These are phyloP conservation scores for Odontesthes bonariensis DNA, from an alignment of 2,113 vertebrate species.

Conservation along the genomic window DNA sequence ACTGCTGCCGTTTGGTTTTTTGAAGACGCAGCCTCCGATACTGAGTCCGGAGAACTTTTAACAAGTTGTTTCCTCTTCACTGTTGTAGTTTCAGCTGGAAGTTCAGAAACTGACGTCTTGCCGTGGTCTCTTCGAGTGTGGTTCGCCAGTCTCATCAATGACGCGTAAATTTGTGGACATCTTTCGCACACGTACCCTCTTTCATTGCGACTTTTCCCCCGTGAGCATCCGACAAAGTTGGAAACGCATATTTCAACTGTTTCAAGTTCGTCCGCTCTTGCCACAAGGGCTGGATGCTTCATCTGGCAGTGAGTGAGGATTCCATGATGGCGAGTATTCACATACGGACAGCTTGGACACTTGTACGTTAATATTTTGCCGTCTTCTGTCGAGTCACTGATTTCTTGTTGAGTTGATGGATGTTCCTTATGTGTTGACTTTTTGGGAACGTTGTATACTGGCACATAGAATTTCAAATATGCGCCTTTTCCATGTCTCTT, in stretches of 20 bases:
- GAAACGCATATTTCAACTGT: constrained; percentile 82
- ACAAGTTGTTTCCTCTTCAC: constrained; percentile 56
- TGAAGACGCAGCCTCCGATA: constrained; percentile 80
- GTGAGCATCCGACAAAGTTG: constrained; percentile 73
- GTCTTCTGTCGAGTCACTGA: background rate
- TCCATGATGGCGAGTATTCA: constrained; percentile 88
- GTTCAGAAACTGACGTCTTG: constrained; percentile 72
- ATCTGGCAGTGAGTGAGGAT: constrained; percentile 94
- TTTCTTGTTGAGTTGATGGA: constrained; percentile 4
- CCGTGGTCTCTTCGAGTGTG: constrained; percentile 86
- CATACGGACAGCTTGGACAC: constrained; percentile 89
- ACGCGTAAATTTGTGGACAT: constrained; percentile 85
- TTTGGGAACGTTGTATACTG: constrained; percentile 76
- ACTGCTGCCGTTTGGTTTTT: constrained; percentile 72
- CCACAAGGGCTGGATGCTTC: constrained; percentile 85
- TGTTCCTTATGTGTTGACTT: constrained; percentile 78
- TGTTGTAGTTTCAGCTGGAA: constrained; percentile 64
- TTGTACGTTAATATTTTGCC: constrained; percentile 82
- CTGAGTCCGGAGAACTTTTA: constrained; percentile 62
- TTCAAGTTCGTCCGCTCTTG: constrained; percentile 87
- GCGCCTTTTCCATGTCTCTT: constrained; percentile 88
- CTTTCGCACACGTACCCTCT: constrained; percentile 89
- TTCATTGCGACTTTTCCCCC: constrained; percentile 81
- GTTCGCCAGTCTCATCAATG: constrained; percentile 85
- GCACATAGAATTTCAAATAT: constrained; percentile 86